These are phyloP conservation scores for Sporophila hypoxantha DNA, from an alignment of 2,113 vertebrate genomes.

Conservation along the genomic window DNA sequence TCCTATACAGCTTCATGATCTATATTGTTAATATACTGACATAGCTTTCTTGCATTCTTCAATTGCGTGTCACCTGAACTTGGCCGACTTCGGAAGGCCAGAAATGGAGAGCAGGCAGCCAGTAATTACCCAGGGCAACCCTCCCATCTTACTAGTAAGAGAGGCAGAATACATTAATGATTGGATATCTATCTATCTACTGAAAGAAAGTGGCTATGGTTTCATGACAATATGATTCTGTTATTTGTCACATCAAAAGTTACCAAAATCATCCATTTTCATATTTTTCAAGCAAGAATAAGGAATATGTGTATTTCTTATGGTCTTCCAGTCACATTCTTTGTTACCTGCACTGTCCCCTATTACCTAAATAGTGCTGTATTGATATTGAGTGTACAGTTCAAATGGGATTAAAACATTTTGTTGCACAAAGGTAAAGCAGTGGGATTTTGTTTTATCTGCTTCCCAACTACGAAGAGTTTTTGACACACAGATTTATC, in stretches of 20 bases:
- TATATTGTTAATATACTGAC: neutral
- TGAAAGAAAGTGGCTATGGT: neutral
- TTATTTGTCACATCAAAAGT: neutral
- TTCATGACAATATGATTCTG: neutral
- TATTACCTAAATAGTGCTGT: neutral
- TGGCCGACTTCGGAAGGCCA: neutral
- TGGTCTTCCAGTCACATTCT: neutral
- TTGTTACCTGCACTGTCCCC: neutral
- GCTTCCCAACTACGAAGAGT: conserved; percentile 9
- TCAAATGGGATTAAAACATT: conserved; percentile 17
- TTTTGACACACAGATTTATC: conserved; percentile 36
- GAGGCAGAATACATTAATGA: neutral
- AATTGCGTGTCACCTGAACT: neutral
- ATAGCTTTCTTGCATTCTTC: neutral
- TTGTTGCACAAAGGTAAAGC: conserved; percentile 5
- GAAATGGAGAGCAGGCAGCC: neutral
- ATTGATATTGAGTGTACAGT: neutral
- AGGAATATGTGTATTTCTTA: neutral
- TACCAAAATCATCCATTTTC: neutral
- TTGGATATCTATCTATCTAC: neutral
- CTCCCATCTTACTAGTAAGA: neutral
- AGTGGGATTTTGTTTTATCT: neutral
- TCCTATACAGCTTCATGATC: neutral
- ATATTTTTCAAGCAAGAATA: neutral
- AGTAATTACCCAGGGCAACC: neutral